Percentiles rank a stretch among this genome's conserved stretches.
Evolutionary conservation across 1,140 invertebrate species (phyloP).

Genomic region (Drosophila lowei): DNA sequence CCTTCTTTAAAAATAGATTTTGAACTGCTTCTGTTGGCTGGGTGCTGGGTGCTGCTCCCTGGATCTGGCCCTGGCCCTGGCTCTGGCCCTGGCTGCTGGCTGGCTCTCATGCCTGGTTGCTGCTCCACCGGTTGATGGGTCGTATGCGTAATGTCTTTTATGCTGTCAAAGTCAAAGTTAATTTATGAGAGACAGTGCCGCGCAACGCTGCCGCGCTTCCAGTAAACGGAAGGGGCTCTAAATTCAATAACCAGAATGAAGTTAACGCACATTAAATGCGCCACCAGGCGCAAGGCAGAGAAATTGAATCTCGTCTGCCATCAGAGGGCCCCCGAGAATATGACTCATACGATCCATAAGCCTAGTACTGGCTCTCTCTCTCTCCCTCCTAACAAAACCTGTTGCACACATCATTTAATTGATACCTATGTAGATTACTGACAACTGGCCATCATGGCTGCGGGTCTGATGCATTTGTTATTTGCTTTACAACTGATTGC

Average conservation of each 20-base stretch:
- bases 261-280: conserved; percentile 70
- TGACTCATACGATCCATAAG: conserved; percentile 38
- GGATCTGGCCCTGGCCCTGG: no score
- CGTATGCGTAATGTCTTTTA: conserved; percentile 73
- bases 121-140: conserved; percentile 21
- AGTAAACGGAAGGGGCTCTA: conserved; percentile 32
- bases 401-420: conserved; percentile 51
- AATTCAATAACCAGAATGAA: conserved; percentile 74
- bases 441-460: no score
- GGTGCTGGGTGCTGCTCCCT: no score
- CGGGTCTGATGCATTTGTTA: no score
- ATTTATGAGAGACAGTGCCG: conserved; percentile 39
- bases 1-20: conserved; percentile 32
- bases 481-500: no score
- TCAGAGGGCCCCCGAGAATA: not conserved
- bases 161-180: conserved; percentile 73
- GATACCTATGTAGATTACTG: not conserved
- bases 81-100: not conserved
- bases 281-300: conserved; percentile 12
- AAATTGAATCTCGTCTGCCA: not conserved
- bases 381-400: conserved; percentile 24
- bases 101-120: not conserved
- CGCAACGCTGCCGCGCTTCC: not conserved
- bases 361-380: no score
- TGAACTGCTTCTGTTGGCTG: conserved; percentile 15